phyloP scores from a whole-genome alignment of 2,888 invertebrate species.

The Allacma fusca region DNA sequence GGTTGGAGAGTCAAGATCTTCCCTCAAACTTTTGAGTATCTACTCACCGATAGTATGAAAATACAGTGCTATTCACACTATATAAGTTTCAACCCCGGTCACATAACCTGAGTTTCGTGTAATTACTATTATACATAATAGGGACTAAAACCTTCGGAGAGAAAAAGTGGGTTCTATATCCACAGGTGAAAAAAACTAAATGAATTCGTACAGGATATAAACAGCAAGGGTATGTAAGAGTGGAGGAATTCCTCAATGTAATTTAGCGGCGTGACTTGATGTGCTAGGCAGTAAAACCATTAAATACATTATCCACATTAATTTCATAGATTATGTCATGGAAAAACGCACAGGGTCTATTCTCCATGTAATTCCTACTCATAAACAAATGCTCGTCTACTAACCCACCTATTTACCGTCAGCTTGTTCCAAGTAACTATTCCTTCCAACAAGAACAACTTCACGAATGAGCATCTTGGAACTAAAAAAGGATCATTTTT shows the following conservation, averaged over 20 bases:
- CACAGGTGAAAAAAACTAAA: neutral
- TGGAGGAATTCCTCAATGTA: constrained; percentile 25
- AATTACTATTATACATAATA: too few species aligned
- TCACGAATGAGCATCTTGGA: too few species aligned
- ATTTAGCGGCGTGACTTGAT: constrained; percentile 31
- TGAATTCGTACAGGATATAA: neutral
- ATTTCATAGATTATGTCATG: constrained; percentile 40
- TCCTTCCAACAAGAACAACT: too few species aligned
- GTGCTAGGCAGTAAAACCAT: constrained; percentile 43
- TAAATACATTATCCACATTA: constrained; percentile 47
- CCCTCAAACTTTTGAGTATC: too few species aligned
- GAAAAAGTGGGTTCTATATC: too few species aligned
- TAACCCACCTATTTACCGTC: constrained; percentile 33
- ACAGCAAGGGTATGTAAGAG: neutral
- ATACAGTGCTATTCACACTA: too few species aligned
- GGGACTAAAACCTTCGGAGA: too few species aligned
- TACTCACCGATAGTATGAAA: too few species aligned
- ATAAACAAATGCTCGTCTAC: constrained; percentile 37
- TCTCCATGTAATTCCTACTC: constrained; percentile 28
- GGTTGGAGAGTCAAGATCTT: too few species aligned
- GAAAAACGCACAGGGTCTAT: constrained; percentile 19
- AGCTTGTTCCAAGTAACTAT: neutral
- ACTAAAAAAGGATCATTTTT: too few species aligned
- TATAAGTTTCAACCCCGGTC: too few species aligned
- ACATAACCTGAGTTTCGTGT: too few species aligned